Percentiles rank a stretch among this genome's conserved stretches.
phyloP scores from a whole-genome alignment of 2,113 vertebrate species.

The Nothobranchius kuhntae region DNA sequence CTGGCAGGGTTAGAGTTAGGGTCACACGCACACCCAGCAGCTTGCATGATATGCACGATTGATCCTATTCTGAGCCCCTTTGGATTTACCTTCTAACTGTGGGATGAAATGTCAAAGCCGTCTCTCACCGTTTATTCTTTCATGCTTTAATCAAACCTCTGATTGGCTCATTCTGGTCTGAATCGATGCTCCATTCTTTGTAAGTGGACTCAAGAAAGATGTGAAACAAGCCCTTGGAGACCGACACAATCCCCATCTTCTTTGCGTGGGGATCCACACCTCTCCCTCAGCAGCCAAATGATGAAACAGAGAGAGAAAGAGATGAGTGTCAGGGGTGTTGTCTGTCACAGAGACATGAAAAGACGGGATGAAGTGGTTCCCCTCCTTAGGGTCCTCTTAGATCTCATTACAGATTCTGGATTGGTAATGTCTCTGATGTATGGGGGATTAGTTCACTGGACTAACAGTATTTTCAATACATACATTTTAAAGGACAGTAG shows the following conservation, averaged over 20 bases:
- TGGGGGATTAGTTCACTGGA: slow-evolving; percentile 46
- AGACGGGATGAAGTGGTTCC: slow-evolving; percentile 53
- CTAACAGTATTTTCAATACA: slow-evolving; percentile 46
- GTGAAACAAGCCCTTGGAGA: slow-evolving; percentile 52
- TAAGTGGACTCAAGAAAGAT: slow-evolving; percentile 42
- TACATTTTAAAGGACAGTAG: slow-evolving; percentile 2
- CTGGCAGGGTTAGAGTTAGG: neutral
- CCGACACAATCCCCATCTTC: slow-evolving; percentile 43
- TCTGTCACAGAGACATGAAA: slow-evolving; percentile 61
- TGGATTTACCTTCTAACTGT: slow-evolving; percentile 13
- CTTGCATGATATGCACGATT: neutral
- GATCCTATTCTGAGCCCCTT: neutral
- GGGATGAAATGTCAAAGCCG: slow-evolving; percentile 21
- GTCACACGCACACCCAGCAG: too few species aligned
- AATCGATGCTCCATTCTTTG: slow-evolving; percentile 62
- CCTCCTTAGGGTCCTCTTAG: slow-evolving; percentile 61
- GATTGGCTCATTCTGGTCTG: slow-evolving; percentile 24
- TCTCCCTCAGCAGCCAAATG: slow-evolving; percentile 26
- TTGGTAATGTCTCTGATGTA: slow-evolving; percentile 16
- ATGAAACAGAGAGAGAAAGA: slow-evolving; percentile 21
- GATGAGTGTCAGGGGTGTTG: slow-evolving; percentile 55
- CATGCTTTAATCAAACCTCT: slow-evolving; percentile 36
- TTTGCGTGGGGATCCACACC: slow-evolving; percentile 21
- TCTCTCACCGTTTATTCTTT: slow-evolving; percentile 17
- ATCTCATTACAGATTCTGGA: slow-evolving; percentile 52